Evolutionary conservation across 2,888 invertebrate species (phyloP), one percentile per base, ranked within the genome.

Genomic region (Zygaena filipendulae): DNA sequence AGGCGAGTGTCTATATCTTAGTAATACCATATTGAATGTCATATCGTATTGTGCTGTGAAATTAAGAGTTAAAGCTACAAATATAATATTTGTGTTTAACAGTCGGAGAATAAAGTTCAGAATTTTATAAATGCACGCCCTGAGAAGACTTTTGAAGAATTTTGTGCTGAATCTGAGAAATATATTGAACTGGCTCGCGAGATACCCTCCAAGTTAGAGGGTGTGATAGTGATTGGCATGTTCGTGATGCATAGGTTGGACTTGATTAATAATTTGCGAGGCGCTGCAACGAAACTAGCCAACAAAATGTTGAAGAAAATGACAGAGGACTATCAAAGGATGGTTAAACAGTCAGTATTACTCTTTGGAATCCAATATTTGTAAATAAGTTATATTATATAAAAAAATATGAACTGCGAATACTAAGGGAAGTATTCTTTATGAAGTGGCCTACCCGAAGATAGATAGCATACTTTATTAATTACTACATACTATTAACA

Each of bases 201-300:
- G 32, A 86, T 91, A 34, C 84, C 87, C 1, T 64, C 72, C 1
- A 67, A 70, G 21, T 62, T 84, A 14, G 83, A 87, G 40, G 84
- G 86, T 34, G 87, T 88, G 1, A 82, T 90, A 10, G 84, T 87
- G 10, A 87, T 91, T 51, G 94, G 93, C 5, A 85, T 95, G 71
- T 97, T 92, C 57, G 88, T 91, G 51, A 87, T 96, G 58, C 88
- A 92, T 59, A 84, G 95, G 30, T 85, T 82, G 25, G 90, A 90
- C 29, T 74, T 96, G 14, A 90, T 96, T 23, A 81, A 82, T 9
- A 81, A 87, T 1, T 63, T 97, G 36, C 85, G 88, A 4, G 62
- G 75, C 7, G 79, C 88, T 13, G 91, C 93, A 0, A 83, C 86
- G 14, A 80, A 81, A 28, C 72, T 93, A 29, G 86, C 87, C 37